Conservation (phyloP, 2,113 vertebrate species). For the Macrotis lagotis region DNA sequence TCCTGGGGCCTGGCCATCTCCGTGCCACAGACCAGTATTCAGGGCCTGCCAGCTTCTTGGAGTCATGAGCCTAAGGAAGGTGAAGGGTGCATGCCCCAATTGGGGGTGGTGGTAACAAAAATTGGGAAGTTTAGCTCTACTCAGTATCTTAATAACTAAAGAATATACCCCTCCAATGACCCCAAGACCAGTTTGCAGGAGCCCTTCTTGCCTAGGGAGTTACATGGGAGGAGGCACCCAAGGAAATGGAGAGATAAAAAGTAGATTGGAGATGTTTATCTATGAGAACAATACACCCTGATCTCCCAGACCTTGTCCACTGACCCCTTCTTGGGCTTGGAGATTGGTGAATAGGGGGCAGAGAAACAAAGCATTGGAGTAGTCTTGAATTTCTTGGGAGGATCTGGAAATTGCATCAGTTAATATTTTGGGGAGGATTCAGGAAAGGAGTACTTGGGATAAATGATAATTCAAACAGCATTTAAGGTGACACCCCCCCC, state of each 20-base stretch:
- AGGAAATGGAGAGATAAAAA: neutral
- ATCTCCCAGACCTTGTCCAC: neutral
- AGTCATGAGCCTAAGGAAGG: neutral
- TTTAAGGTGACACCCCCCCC: neutral
- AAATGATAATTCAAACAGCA: neutral
- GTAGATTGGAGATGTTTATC: neutral
- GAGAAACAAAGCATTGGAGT: neutral
- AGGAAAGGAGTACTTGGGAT: neutral
- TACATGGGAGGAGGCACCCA: neutral
- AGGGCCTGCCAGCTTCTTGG: conserved; percentile 10
- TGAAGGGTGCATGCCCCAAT: neutral
- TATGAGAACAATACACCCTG: neutral
- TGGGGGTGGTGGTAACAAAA: neutral
- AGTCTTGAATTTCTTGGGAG: neutral
- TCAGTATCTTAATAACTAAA: neutral
- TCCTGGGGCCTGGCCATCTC: neutral
- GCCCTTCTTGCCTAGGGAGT: neutral
- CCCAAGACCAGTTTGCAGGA: neutral
- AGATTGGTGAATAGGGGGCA: neutral
- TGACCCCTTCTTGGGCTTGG: neutral
- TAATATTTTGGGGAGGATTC: neutral
- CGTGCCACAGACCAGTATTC: neutral
- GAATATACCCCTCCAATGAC: neutral
- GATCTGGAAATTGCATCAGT: neutral
- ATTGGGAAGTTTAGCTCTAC: neutral